These are phyloP conservation scores for Sarcophaga peregrina DNA, from an alignment of 1,140 invertebrate species.

Conservation along the genomic window DNA sequence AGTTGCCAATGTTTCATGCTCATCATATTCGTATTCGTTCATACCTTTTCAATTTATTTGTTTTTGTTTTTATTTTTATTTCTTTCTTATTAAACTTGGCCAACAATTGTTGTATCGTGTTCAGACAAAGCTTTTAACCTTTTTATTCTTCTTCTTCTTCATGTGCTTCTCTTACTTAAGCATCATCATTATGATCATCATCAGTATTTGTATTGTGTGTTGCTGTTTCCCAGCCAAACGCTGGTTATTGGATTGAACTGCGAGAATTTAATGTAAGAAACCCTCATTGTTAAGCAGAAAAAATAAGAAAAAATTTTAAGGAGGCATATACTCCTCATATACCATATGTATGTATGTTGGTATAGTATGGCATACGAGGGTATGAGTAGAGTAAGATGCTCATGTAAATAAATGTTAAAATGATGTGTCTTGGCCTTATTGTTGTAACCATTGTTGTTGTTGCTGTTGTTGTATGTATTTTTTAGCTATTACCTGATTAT, in stretches of 20 bases:
- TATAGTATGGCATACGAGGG: background rate
- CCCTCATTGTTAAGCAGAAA: background rate
- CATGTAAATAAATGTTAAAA: conserved; percentile 34
- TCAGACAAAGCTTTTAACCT: conserved; percentile 39
- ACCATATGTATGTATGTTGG: too few species aligned
- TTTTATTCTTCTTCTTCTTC: background rate
- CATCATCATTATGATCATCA: background rate
- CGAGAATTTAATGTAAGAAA: background rate
- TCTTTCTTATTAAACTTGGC: conserved; percentile 11
- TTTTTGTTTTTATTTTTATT: background rate
- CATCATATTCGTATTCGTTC: too few species aligned
- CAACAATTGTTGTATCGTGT: conserved; percentile 29
- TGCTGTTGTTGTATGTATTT: background rate
- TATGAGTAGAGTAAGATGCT: background rate
- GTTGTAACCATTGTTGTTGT: background rate
- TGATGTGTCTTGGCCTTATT: conserved; percentile 3
- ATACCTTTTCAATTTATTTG: background rate
- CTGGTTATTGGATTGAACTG: background rate
- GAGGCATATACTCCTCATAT: too few species aligned
- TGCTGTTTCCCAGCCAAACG: conserved; percentile 2
- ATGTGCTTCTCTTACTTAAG: background rate
- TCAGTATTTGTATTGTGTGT: background rate
- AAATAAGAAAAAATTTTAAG: too few species aligned
- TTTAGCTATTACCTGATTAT: background rate
- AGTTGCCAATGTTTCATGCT: background rate